Conservation (phyloP, 2,113 vertebrate species). For the Thunnus thynnus region DNA sequence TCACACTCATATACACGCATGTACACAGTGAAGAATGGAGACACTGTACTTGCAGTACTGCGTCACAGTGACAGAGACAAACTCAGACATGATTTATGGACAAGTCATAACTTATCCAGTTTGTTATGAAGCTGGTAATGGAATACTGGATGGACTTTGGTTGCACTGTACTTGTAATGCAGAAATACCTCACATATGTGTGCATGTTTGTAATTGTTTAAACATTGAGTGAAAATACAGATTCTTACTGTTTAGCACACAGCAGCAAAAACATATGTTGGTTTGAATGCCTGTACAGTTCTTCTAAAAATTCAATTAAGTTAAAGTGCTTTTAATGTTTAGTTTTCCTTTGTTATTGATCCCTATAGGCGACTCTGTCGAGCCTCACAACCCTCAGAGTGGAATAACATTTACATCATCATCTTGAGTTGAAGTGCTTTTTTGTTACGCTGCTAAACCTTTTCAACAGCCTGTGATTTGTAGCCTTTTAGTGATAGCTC, state of each 20-base stretch:
- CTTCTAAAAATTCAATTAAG: slow-evolving; percentile 15
- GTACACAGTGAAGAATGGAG: not conserved
- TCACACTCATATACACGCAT: not conserved
- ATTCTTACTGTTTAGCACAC: not conserved
- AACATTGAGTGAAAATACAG: not conserved
- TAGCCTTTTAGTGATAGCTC: slow-evolving; percentile 50
- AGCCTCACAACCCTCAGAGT: not conserved
- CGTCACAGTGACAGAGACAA: not conserved
- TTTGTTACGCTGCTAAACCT: slow-evolving; percentile 35
- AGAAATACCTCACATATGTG: not conserved
- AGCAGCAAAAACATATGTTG: not conserved
- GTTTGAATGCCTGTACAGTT: not conserved
- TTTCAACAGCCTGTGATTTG: slow-evolving; percentile 50
- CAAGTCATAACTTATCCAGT: not conserved
- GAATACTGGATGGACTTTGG: slow-evolving; percentile 2
- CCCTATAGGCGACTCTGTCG: not conserved
- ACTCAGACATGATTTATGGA: slow-evolving; percentile 22
- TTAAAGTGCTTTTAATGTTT: slow-evolving; percentile 51
- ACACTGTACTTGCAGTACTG: not conserved
- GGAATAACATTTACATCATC: slow-evolving; percentile 36
- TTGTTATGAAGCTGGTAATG: slow-evolving; percentile 2
- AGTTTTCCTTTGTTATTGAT: slow-evolving; percentile 50
- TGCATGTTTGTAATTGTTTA: not conserved
- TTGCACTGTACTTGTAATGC: not conserved
- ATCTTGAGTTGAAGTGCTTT: slow-evolving; percentile 49